phyloP scores from a whole-genome alignment of 2,797 vertebrate genomes.

The Halcyon badia region DNA sequence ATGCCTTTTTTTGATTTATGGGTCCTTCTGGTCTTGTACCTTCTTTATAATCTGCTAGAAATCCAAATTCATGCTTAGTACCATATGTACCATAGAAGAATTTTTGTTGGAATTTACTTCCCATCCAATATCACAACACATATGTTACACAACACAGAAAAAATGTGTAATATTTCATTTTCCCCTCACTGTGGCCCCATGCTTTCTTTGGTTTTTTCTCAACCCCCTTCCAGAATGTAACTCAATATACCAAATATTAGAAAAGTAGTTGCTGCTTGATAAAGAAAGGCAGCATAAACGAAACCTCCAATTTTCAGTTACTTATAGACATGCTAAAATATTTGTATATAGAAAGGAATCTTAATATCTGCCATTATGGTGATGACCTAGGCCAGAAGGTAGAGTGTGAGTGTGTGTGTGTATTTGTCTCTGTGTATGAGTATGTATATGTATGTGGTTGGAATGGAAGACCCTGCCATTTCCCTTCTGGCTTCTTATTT shows the following conservation, averaged over 20 bases:
- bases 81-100: constrained; percentile 26
- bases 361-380: not conserved
- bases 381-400: not conserved
- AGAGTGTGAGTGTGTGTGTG: not conserved
- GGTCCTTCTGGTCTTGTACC: constrained; percentile 48
- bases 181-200: constrained; percentile 2
- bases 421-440: not conserved
- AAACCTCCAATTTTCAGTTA: not conserved
- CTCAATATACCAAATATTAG: not conserved
- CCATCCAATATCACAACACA: constrained; percentile 41
- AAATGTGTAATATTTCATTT: constrained; percentile 39
- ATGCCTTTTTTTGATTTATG: constrained; percentile 43
- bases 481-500: constrained; percentile 22
- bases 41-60: constrained; percentile 66
- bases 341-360: not conserved
- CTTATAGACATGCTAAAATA: not conserved
- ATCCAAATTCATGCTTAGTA: constrained; percentile 30
- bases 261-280: constrained; percentile 19
- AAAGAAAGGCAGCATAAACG: constrained; percentile 21
- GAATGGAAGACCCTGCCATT: not conserved
- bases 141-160: constrained; percentile 38
- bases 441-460: not conserved
- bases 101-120: constrained; percentile 65
- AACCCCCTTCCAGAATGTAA: not conserved
- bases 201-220: not conserved